Conservation (phyloP, 2,113 vertebrate genomes). For the Castor canadensis region DNA sequence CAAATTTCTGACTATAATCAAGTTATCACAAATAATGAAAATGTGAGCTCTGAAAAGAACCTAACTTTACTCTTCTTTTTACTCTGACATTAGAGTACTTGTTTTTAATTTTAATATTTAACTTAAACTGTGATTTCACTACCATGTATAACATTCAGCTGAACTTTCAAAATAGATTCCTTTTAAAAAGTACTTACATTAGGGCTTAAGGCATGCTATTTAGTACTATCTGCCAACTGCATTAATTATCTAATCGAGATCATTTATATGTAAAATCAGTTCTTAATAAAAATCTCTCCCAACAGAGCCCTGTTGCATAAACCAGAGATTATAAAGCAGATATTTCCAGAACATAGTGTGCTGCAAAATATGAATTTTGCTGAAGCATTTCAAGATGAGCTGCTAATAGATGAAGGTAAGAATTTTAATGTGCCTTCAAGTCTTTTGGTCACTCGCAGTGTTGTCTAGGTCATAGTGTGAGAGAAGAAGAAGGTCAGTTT, state of each 20-base stretch:
- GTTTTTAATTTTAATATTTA: conserved; percentile 24
- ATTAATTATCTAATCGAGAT: neutral
- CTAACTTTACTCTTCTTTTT: conserved; percentile 13
- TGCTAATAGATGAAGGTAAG: conserved; percentile 90
- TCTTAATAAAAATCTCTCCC: conserved; percentile 36
- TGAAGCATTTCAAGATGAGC: conserved; percentile 92
- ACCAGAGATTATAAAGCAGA: conserved; percentile 81
- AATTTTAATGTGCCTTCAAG: neutral
- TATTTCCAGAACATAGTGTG: conserved; percentile 89
- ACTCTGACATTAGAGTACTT: neutral
- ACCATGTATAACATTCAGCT: neutral
- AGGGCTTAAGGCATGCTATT: neutral
- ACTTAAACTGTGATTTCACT: conserved; percentile 8
- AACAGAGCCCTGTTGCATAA: conserved; percentile 83
- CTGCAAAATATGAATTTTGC: conserved; percentile 89
- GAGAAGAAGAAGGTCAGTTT: neutral
- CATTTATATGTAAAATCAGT: neutral
- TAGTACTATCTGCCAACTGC: neutral
- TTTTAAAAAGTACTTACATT: neutral
- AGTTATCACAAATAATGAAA: conserved; percentile 43
- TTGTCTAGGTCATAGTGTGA: neutral
- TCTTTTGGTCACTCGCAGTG: neutral
- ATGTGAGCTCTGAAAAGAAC: conserved; percentile 9
- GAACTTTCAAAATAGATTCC: neutral
- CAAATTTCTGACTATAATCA: conserved; percentile 21